Evolutionary conservation across 2,113 vertebrate species (phyloP), one percentile per base, ranked within the genome.

Genomic region (Limanda limanda): DNA sequence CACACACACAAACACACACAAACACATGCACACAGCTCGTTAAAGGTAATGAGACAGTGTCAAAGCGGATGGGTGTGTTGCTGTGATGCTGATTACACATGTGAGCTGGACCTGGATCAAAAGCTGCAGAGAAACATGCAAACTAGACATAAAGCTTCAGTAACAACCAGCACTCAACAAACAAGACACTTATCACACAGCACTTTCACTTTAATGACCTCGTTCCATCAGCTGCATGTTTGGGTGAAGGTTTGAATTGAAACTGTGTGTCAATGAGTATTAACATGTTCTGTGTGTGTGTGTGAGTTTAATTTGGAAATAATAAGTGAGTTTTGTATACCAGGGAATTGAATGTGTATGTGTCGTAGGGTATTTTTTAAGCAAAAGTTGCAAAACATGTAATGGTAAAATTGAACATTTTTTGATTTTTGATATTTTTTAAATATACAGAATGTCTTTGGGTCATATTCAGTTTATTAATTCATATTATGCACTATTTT

Each of bases 51-150:
- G 83, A 88, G 89, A n/a, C 54, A 83, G 81, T 83, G 81, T 51
- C 77, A 60, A 65, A 63, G 78, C 82, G 87, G 86, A 88, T 87
- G 87, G 84, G 85, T 81, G 88, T 84, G 84, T 75, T 76, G 37
- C 18, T 6, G 47, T 71, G 76, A 79, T 83, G 37, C 18, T 90
- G 78, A 91, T 90, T 89, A 85, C 52, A 69, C 62, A 52, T 25
- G 56, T 47, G 24, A 63, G 56, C 72, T 69, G 74, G 51, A 86
- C 74, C 75, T 37, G 70, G 74, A 86, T 88, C 70, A 73, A 71
- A 71, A 52, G 85, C 83, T 81, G n/a, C 70, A 60, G 71, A 61
- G 79, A 52, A 62, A 75, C 76, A 63, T 62, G 67, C 56, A 67
- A 74, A 75, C 68, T 20, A 10, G 27, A 31, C 27, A 31, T 6